These are phyloP conservation scores for Mus spretus DNA, from an alignment of 2,797 vertebrate genomes.

Conservation along the genomic window DNA sequence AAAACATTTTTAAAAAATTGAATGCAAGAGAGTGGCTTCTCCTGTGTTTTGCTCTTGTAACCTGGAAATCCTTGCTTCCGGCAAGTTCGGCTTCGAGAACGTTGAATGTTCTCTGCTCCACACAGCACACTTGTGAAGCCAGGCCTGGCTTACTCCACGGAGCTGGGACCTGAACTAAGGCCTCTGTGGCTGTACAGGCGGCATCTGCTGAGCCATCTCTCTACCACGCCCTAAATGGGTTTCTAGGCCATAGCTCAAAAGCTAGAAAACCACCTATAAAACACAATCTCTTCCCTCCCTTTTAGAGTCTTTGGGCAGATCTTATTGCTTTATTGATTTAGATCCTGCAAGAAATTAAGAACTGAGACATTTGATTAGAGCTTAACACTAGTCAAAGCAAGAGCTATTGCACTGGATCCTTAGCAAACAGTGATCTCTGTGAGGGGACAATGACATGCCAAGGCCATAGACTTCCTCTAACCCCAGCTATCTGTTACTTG, in stretches of 20 bases:
- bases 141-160: neutral
- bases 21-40: neutral
- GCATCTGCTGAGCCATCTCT: no score
- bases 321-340: constrained; percentile 16
- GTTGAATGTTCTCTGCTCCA: neutral
- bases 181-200: neutral
- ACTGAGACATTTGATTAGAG: neutral
- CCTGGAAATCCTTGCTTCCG: neutral
- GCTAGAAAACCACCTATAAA: neutral
- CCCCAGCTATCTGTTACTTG: neutral
- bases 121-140: neutral
- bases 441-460: no score
- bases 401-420: neutral
- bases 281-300: neutral
- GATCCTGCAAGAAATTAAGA: constrained; percentile 11
- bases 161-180: neutral
- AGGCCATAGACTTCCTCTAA: neutral
- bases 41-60: neutral
- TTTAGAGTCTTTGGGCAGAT: neutral
- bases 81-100: neutral
- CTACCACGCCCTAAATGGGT: no score
- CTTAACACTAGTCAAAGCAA: neutral
- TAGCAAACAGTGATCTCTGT: neutral
- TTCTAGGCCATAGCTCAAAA: neutral
- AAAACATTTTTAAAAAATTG: neutral